Percentiles rank a stretch among this genome's conserved stretches.
Conservation (phyloP, 2,797 vertebrate species). For the Neopelma chrysocephalum region DNA sequence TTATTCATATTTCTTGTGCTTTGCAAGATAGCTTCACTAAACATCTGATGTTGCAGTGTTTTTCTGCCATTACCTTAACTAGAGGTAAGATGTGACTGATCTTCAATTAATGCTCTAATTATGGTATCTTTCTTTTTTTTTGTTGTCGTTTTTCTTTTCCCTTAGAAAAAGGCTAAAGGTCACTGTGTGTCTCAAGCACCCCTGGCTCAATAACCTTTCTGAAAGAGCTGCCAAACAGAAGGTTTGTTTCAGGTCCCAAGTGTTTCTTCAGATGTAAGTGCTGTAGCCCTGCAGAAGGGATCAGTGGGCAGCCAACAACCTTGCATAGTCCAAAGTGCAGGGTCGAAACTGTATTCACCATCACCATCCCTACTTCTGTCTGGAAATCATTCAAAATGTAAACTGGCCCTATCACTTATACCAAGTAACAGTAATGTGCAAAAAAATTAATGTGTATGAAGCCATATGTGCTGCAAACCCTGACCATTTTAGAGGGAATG, state of each 20-base stretch:
- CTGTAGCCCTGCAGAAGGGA: background rate
- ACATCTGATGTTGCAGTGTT: background rate
- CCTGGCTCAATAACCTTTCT: constrained; percentile 73
- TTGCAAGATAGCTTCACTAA: constrained; percentile 19
- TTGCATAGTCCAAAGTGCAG: background rate
- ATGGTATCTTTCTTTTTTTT: background rate
- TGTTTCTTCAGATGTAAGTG: background rate
- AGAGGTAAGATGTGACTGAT: background rate
- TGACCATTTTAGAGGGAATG: constrained; percentile 32
- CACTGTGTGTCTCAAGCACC: constrained; percentile 74
- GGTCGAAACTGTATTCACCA: background rate
- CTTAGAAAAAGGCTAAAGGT: constrained; percentile 78
- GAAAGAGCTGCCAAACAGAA: constrained; percentile 57
- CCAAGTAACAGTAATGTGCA: background rate
- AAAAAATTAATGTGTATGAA: background rate
- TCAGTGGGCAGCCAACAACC: background rate
- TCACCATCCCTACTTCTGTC: background rate
- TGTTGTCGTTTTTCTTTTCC: background rate
- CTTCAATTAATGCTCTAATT: background rate
- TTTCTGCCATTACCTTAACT: background rate
- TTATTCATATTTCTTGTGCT: background rate
- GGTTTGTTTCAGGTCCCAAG: constrained; percentile 74
- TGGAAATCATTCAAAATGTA: constrained; percentile 30
- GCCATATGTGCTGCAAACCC: constrained; percentile 21
- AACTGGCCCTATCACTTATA: constrained; percentile 4